Base-by-base conservation (phyloP, 2,797 vertebrate genomes). In the Pseudopleuronectes americanus region DNA sequence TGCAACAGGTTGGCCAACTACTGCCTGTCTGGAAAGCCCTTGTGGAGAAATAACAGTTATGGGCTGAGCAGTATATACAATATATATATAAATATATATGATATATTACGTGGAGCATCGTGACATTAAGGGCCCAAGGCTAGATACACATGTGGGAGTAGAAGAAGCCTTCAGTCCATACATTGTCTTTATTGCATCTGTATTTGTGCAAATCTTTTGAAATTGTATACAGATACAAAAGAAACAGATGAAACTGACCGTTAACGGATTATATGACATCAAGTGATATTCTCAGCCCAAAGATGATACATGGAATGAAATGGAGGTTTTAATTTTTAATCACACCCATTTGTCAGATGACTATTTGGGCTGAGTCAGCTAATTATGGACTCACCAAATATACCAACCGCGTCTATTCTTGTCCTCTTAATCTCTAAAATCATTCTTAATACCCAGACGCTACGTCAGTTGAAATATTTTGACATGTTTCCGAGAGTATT, bases 281-380 rank as follows among this genome's bases (percentile, higher is more conserved):
- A 59, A 45, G 23, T 47, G 41, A 71, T 36, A 16, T 45, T 56
- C 21, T n/a, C 54, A 72, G 54, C 55, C 14, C 49, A 41, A 45
- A 59, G 23, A 65, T 78, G 66, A 83, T 22, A 68, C 41, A 73
- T 67, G 45, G 68, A 63, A 45, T 58, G 47, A 81, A 84, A 92
- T 76, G 51, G 52, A 72, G 41, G 66, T 81, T 64, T 88, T 1
- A 52, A 90, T 90, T 74, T 90, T 91, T 90, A 84, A 91, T 79
- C 38, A 63, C 12, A 16, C 53, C 56, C 71, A 87, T 90, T 81
- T 87, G 48, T 89, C 74, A 81, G 33, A 38, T 71, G 69, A 84
- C 80, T 78, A 80, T 74, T 79, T 71, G 41, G 69, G 85, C 48
- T 55, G 56, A 9, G 45, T 71, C 55, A 55, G 69, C 73, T 79